Percentiles rank a stretch among this genome's conserved stretches.
Conservation (phyloP, 2,113 vertebrate species). For the Myxocyprinus asiaticus region DNA sequence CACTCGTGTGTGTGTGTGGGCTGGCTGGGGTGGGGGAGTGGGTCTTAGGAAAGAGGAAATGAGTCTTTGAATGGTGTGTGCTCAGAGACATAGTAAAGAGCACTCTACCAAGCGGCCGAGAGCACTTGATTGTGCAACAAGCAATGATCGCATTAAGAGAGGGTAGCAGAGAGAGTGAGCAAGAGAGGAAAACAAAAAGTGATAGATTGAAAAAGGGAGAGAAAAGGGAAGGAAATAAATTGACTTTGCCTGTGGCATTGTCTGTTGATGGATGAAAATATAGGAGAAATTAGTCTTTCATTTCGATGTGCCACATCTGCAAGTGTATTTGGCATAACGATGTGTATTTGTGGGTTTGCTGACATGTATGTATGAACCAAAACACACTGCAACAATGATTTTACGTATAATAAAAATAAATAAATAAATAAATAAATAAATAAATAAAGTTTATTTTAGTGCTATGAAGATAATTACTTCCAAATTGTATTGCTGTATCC, state of each 20-base stretch:
- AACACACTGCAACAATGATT: too few species aligned
- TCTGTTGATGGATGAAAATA: conserved; percentile 42
- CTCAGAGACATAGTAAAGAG: conserved; percentile 71
- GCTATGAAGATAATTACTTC: too few species aligned
- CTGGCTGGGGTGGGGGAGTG: conserved; percentile 33
- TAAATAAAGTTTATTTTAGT: too few species aligned
- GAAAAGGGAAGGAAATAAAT: conserved; percentile 59
- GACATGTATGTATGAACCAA: too few species aligned
- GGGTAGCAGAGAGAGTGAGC: conserved; percentile 65
- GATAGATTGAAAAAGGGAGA: conserved; percentile 45
- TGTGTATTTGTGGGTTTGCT: too few species aligned
- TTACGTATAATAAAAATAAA: too few species aligned
- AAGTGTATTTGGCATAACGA: too few species aligned
- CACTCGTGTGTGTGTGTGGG: not conserved
- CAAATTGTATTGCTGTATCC: too few species aligned
- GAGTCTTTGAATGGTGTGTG: conserved; percentile 72
- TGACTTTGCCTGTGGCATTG: conserved; percentile 60
- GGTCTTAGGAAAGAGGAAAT: conserved; percentile 40
- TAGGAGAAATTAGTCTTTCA: conserved; percentile 54
- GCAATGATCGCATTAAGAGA: conserved; percentile 75
- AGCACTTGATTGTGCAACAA: conserved; percentile 77
- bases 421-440: too few species aligned
- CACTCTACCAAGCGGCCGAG: conserved; percentile 70
- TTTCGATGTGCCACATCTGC: not conserved
- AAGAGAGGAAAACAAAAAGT: not conserved